phyloP scores from a whole-genome alignment of 2,797 vertebrate genomes.

The Dicrostonyx torquatus region DNA sequence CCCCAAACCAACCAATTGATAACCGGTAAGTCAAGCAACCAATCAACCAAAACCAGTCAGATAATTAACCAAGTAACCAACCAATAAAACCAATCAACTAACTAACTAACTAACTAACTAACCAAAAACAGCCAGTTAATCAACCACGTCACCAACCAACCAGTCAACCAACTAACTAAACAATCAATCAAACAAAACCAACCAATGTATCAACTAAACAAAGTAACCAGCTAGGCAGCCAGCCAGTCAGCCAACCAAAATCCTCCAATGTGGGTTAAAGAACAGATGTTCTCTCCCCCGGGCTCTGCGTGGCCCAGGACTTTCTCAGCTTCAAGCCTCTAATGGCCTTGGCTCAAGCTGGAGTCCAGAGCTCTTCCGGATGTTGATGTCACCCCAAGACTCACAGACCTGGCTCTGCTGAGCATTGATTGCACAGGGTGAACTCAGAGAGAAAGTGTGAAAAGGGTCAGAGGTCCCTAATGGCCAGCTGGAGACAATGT shows the following conservation, averaged over 20 bases:
- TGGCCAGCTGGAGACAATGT: neutral
- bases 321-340: neutral
- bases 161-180: neutral
- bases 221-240: neutral
- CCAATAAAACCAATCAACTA: neutral
- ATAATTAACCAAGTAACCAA: neutral
- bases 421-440: too few relatives aligned
- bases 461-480: neutral
- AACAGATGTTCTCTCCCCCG: accelerated
- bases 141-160: neutral
- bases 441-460: neutral
- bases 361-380: neutral
- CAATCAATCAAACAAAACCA: neutral
- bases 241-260: neutral
- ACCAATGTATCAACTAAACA: neutral
- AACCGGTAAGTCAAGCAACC: neutral
- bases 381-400: neutral
- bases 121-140: neutral
- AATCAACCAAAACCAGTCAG: neutral
- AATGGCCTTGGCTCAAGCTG: neutral
- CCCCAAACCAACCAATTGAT: neutral
- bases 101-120: too few relatives aligned
- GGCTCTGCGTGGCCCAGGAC: neutral
- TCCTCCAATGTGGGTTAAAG: neutral
- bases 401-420: neutral